phyloP scores from a whole-genome alignment of 2,113 vertebrate species.

The Xiphorhynchus elegans region DNA sequence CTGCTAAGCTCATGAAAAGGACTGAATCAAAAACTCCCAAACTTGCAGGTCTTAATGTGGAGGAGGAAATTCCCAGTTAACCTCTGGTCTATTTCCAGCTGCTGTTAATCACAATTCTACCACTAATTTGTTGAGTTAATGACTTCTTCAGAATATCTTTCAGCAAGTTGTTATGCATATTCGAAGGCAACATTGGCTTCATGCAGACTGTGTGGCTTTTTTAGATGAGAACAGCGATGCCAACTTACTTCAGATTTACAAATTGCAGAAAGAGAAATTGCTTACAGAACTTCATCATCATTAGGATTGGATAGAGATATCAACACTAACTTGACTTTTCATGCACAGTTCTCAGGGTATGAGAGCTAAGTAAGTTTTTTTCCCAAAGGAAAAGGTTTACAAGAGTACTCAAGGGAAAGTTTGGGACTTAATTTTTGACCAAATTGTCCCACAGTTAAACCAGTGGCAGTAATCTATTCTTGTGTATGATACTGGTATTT shows the following conservation, averaged over 20 bases:
- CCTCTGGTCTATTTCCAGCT: slow-evolving; percentile 2
- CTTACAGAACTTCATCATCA: neutral
- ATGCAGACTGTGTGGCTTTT: neutral
- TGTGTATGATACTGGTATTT: neutral
- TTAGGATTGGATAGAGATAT: neutral
- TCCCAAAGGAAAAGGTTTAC: neutral
- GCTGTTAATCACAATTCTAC: neutral
- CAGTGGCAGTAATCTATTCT: neutral
- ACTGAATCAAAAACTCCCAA: neutral
- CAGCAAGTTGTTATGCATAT: neutral
- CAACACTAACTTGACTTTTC: neutral
- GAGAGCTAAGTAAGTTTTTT: neutral
- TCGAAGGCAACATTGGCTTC: neutral
- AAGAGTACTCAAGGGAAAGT: neutral
- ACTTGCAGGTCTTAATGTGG: neutral
- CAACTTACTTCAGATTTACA: neutral
- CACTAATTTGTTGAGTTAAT: slow-evolving; percentile 3
- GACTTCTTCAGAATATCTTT: neutral
- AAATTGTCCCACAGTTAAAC: neutral
- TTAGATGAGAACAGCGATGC: neutral
- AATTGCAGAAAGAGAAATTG: neutral
- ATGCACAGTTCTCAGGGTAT: neutral
- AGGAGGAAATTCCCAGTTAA: slow-evolving; percentile 29
- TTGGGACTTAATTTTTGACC: neutral
- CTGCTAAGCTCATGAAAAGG: neutral